Base-by-base conservation (phyloP, 2,888 invertebrate species). In the Callyntrura guangdongensis region DNA sequence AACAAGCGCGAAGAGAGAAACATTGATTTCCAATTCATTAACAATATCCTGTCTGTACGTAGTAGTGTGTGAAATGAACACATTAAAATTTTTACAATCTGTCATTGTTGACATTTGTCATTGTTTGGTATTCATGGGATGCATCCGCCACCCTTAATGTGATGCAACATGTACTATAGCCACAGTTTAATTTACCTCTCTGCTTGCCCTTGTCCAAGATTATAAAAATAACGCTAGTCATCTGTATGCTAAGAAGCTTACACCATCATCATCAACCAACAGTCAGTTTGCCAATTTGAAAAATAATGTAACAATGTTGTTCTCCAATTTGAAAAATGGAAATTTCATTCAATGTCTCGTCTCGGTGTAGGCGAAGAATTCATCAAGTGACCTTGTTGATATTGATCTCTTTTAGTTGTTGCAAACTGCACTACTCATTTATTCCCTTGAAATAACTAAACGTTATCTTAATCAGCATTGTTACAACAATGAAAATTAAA, bases 371-470 rank as follows among this genome's bases (percentile, higher is more conserved):
- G 79, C 79, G 79, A 79, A 79, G 17, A 77, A 36, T 79, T 17
- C 69, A 45, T 64, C 77, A 81, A 85, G 56, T 82, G 86, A 90
- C 89, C 89, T 89, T 79, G 79, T 64, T 85, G 79, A 74, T 89
- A 56, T 79, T 90, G 81, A 86, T 90, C 86, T 49, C 3, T 36
- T 36, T 36, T 82, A 0, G 27, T 67, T 17, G 17, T 22, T 53
- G 22, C 74, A 47, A 77, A 36, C 9, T 72, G 72, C 72, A 72
- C 47, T 72, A 77, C 56, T 79, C 79, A 56, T 77, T 47, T 1
- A 69, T 47, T 72, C 47, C 72, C 72, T 47, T 72, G 45, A 47
- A 47, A 45, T 17, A 72, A 47, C 11, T 67, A 25, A n/a, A 25
- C 12, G 27, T 47, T 72, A 45, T 17, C 45, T 72, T 20, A 22